Base-by-base conservation (phyloP, 2,888 invertebrate genomes). In the Trilocha varians region DNA sequence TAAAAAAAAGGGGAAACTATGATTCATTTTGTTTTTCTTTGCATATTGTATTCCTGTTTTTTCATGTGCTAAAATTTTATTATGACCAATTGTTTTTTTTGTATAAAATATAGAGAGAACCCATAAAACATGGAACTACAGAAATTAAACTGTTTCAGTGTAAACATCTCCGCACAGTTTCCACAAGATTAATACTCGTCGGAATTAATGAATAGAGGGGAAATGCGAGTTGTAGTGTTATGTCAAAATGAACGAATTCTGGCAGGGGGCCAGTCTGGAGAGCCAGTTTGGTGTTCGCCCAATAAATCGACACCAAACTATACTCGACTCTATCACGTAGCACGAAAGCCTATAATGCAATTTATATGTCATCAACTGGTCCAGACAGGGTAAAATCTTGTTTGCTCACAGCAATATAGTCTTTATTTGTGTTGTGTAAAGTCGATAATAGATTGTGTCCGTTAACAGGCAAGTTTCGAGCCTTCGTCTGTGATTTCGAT, bases 191-290 rank as follows among this genome's bases (percentile, higher is more conserved):
- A 25, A 25, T 36, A 14, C 34, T 13, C 16, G 38, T 33, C 34
- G 41, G 44, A 44, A 43, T 44, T 47, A 47, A 45, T 47, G 43
- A 38, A 40, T 42, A 38, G 36, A 25, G 25, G 11, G 43, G 42
- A 39, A 42, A 46, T 39, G 33, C 42, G 41, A 45, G 41, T 44
- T 39, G 45, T 45, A 49, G 44, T 42, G 42, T 40, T 36, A 41
- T 44, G 47, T 49, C 51, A 46, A 49, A 46, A 44, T 35, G 42
- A 42, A 38, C 38, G 43, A 45, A 45, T 45, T 42, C 41, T 52
- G 51, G 51, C 49, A 14, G 33, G 32, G 34, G 25, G 49, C 51
- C 51, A 52, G 49, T 49, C 47, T 49, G 44, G 43, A 39, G 40
- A 39, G 43, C 38, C 45, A n/a, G 37, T 34, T 34, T 33, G 33